Percentiles rank a stretch among this genome's conserved stretches.
These are phyloP conservation scores for Polypterus bichir DNA, from an alignment of 2,113 vertebrate species.

Conservation along the genomic window DNA sequence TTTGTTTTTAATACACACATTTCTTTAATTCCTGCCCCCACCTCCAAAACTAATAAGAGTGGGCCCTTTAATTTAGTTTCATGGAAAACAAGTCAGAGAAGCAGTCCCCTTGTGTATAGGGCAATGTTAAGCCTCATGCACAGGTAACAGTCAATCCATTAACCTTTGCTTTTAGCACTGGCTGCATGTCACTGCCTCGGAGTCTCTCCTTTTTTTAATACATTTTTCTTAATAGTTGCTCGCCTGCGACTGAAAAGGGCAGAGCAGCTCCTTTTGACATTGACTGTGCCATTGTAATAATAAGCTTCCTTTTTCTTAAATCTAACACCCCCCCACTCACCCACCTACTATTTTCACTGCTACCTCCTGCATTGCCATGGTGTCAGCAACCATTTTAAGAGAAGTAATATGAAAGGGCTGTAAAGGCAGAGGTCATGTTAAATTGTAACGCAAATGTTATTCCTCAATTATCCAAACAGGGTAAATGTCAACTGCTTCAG, in stretches of 20 bases:
- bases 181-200: slow-evolving; percentile 58
- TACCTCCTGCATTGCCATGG: slow-evolving; percentile 41
- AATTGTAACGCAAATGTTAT: slow-evolving; percentile 93
- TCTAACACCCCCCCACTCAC: slow-evolving; percentile 34
- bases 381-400: slow-evolving; percentile 71
- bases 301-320: slow-evolving; percentile 56
- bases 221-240: slow-evolving; percentile 75
- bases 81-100: slow-evolving; percentile 35
- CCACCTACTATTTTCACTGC: slow-evolving; percentile 11
- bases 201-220: slow-evolving; percentile 60
- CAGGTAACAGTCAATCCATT: slow-evolving; percentile 98
- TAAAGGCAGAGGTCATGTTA: slow-evolving; percentile 86
- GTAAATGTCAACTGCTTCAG: slow-evolving; percentile 87
- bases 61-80: slow-evolving; percentile 59
- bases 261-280: slow-evolving; percentile 67
- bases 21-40: too few relatives aligned
- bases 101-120: slow-evolving; percentile 61
- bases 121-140: slow-evolving; percentile 59
- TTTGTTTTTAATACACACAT: too few relatives aligned
- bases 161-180: slow-evolving; percentile 82
- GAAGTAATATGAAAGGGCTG: slow-evolving; percentile 82
- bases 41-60: slow-evolving; percentile 40
- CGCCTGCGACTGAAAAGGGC: slow-evolving; percentile 78
- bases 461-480: slow-evolving; percentile 89
- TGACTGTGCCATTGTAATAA: slow-evolving; percentile 72